Evolutionary conservation across 2,888 invertebrate genomes (phyloP).

Genomic region (Syrphus vitripennis): DNA sequence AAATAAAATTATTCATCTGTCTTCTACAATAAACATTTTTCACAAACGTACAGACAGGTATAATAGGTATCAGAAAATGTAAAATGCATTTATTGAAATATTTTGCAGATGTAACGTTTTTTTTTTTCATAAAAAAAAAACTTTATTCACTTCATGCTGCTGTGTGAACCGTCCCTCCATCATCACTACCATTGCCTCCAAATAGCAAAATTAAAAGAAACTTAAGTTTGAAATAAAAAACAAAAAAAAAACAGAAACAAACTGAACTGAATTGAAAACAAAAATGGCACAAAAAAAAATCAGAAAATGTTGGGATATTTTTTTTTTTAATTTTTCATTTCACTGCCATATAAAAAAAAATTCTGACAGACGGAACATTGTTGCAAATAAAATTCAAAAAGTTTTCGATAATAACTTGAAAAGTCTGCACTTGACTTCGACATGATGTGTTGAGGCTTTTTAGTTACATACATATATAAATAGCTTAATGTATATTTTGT

Average conservation of each 20-base stretch:
- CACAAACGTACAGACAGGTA: too few species aligned
- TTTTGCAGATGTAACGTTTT: background rate
- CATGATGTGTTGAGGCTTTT: conserved; percentile 20
- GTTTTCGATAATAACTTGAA: conserved; percentile 44
- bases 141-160: background rate
- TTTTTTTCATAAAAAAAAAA: too few species aligned
- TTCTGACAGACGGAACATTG: conserved; percentile 12
- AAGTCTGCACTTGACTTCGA: conserved; percentile 44
- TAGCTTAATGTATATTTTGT: too few species aligned
- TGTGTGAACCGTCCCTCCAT: too few species aligned
- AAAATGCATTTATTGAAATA: conserved; percentile 15
- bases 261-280: background rate
- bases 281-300: background rate
- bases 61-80: conserved; percentile 32
- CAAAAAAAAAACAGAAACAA: background rate
- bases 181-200: too few species aligned
- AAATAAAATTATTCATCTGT: too few species aligned
- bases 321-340: background rate
- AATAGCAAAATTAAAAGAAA: background rate
- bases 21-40: background rate
- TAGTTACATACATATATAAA: background rate
- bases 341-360: background rate
- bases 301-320: background rate
- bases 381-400: conserved; percentile 37
- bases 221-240: background rate